Base-by-base conservation (phyloP, 2,113 vertebrate species). In the Menidia beryllina region DNA sequence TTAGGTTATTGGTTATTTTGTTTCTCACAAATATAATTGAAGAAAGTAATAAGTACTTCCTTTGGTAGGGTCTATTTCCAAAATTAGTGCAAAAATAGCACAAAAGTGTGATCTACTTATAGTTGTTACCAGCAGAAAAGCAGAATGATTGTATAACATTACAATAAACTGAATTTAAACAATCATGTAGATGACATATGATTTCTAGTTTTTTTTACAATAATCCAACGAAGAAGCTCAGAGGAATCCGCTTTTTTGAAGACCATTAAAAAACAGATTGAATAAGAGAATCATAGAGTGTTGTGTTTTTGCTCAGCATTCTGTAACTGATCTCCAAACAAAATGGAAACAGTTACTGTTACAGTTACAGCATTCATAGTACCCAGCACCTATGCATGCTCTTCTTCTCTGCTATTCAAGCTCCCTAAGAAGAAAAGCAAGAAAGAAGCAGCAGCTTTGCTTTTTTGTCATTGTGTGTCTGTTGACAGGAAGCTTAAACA, bases 401-500 rank as follows among this genome's bases (percentile, higher is more conserved):
- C n/a, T n/a, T n/a, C n/a, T n/a, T n/a, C 54, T 54, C 14, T 27
- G 62, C 60, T 36, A 57, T 25, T 52, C 45, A 68, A 69, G 41
- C 60, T 63, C 60, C 61, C 52, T 36, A 34, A 3, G 30, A 34
- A 10, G 25, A 11, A 1, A 0, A 34, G 38, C 36, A 19, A 41
- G 21, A 63, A 30, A 52, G 21, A 55, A 48, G 62, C 58, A 53
- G n/a, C 45, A 48, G 10, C 34, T 25, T 55, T 58, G 53, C 61
- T 71, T 70, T 64, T 69, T 67, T 69, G 49, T 74, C 23, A 55
- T 55, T 20, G 24, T 63, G 59, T 36, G 54, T 51, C 59, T 38
- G 65, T 69, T 9, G 9, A 49, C 61, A 82, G 63, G 64, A 54
- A 75, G 69, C 72, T 78, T 54, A 58, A 52, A 64, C 75, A 56